Evolutionary conservation across 2,797 vertebrate genomes (phyloP).

Genomic region (Tenualosa ilisha): DNA sequence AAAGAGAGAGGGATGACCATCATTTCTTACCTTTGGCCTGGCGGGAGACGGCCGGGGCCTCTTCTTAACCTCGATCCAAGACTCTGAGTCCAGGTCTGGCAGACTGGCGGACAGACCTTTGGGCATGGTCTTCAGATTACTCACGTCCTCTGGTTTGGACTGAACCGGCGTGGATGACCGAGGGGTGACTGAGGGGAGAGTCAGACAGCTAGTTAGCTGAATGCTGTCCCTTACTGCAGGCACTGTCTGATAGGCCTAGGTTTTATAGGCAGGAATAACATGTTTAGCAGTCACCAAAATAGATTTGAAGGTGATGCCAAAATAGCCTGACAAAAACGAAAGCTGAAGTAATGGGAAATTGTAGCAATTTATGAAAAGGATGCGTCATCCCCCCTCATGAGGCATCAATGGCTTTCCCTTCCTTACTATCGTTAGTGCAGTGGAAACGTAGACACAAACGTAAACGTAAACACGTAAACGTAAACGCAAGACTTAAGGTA

Average conservation of each 20-base stretch:
- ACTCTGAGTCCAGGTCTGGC: constrained; percentile 94
- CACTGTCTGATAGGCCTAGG: not conserved
- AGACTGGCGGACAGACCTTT: constrained; percentile 95
- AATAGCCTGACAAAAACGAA: too few relatives aligned
- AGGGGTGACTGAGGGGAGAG: constrained; percentile 73
- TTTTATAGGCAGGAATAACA: too few relatives aligned
- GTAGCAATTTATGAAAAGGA: too few relatives aligned
- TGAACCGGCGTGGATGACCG: constrained; percentile 74
- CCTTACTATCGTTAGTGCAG: too few relatives aligned
- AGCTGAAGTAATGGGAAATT: too few relatives aligned
- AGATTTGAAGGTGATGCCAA: too few relatives aligned
- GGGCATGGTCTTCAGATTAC: constrained; percentile 94
- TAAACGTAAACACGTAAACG: too few relatives aligned
- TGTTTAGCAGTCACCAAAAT: too few relatives aligned
- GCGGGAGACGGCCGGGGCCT: constrained; percentile 90
- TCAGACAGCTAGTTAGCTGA: not conserved
- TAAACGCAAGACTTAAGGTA: too few relatives aligned
- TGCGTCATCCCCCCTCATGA: too few relatives aligned
- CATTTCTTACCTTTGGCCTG: constrained; percentile 80
- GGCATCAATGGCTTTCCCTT: too few relatives aligned
- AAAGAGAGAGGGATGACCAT: not conserved
- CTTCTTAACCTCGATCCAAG: constrained; percentile 99
- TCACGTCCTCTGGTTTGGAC: constrained; percentile 82
- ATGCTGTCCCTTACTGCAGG: not conserved
- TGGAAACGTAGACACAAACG: too few relatives aligned